Evolutionary conservation across 2,113 vertebrate genomes (phyloP).

Genomic region (Nettapus auritus): DNA sequence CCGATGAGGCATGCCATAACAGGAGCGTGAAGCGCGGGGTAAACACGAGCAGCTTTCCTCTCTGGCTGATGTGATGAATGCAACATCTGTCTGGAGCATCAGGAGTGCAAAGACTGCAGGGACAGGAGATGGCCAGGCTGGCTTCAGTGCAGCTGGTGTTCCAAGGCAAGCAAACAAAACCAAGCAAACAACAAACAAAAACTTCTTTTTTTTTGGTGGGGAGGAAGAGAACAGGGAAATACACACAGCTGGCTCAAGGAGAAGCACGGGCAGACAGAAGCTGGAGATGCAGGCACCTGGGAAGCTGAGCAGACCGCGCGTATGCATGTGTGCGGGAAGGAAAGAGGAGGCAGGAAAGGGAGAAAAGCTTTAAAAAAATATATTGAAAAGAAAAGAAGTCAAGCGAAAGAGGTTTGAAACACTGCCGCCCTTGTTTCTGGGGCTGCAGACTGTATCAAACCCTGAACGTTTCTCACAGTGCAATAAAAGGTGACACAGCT

Average conservation of each 20-base stretch:
- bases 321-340: background rate
- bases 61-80: background rate
- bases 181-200: too few species aligned
- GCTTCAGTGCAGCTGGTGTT: background rate
- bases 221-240: background rate
- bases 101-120: background rate
- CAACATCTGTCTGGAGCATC: background rate
- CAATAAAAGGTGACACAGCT: accelerated
- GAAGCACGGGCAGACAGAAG: background rate
- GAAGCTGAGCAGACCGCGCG: background rate
- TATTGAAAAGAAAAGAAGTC: background rate
- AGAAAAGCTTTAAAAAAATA: background rate
- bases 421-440: background rate
- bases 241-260: background rate
- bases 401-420: background rate
- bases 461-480: accelerated
- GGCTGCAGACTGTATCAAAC: background rate
- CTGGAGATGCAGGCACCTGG: background rate
- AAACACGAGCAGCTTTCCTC: background rate
- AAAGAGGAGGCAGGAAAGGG: background rate
- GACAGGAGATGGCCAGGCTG: background rate
- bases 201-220: background rate
- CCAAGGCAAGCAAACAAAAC: background rate
- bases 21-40: accelerated
- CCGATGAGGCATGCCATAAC: accelerated